A percentile compares a stretch with the other conserved stretches of the same genome.
Evolutionary conservation across 2,888 invertebrate genomes (phyloP).

Genomic region (Synergus gifuensis): DNA sequence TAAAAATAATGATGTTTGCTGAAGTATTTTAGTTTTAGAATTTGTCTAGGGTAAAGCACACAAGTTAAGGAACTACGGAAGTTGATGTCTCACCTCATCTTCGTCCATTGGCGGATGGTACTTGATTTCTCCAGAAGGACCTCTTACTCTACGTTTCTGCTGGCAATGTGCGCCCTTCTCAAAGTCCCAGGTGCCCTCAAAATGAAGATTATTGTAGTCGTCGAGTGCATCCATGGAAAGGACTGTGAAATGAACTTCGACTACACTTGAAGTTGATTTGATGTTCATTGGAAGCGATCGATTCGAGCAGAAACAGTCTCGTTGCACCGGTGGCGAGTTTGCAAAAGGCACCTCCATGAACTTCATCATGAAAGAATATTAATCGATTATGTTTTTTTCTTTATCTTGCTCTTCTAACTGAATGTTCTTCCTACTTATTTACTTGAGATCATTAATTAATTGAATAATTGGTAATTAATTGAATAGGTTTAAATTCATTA

Average conservation of each 20-base stretch:
- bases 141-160: conserved; percentile 84
- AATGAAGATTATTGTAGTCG: conserved; percentile 90
- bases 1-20: not conserved
- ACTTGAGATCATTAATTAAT: no score
- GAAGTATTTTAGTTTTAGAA: not conserved
- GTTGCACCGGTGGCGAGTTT: conserved; percentile 85
- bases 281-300: conserved; percentile 85
- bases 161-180: conserved; percentile 86
- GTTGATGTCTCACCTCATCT: conserved; percentile 76
- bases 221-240: conserved; percentile 91
- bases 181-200: conserved; percentile 92
- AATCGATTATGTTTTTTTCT: not conserved
- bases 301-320: conserved; percentile 89
- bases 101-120: conserved; percentile 80
- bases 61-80: not conserved
- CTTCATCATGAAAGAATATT: conserved; percentile 68
- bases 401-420: no score
- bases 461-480: no score
- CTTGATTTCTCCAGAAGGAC: conserved; percentile 88
- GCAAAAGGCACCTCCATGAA: conserved; percentile 88
- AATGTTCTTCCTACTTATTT: not conserved
- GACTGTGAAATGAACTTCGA: conserved; percentile 90
- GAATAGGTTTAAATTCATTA: no score
- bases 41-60: not conserved
- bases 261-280: conserved; percentile 86